phyloP scores from a whole-genome alignment of 2,888 invertebrate genomes.

The Galerucella pusilla region DNA sequence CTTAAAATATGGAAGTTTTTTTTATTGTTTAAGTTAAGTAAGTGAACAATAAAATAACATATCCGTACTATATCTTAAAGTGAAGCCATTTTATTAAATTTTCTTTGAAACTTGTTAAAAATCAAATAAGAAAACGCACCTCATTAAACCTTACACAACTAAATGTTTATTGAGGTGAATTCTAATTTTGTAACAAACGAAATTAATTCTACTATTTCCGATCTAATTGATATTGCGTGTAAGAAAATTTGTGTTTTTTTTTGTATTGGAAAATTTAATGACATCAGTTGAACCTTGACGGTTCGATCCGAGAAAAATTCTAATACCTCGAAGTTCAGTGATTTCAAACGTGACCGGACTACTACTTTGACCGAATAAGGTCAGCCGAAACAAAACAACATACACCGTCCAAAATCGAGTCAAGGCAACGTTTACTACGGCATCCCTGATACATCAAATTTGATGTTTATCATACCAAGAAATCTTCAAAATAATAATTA shows the following conservation, averaged over 20 bases:
- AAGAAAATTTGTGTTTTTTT: background rate
- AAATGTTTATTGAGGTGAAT: background rate
- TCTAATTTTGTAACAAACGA: no score
- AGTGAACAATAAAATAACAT: no score
- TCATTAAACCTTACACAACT: background rate
- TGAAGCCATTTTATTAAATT: no score
- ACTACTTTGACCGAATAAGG: constrained; percentile 21
- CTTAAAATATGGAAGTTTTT: no score
- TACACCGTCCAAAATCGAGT: constrained; percentile 23
- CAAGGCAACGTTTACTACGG: constrained; percentile 11
- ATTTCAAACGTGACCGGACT: constrained; percentile 24
- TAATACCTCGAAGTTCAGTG: constrained; percentile 27
- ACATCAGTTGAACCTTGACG: constrained; percentile 24
- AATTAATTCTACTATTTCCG: background rate
- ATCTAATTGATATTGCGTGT: constrained; percentile 3
- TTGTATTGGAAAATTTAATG: constrained; percentile 25
- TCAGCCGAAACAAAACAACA: constrained; percentile 20
- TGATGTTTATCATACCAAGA: constrained; percentile 25
- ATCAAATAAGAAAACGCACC: background rate
- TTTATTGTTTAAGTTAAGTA: no score
- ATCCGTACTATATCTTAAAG: no score
- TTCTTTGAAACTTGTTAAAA: no score
- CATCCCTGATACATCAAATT: constrained; percentile 22
- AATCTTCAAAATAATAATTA: background rate
- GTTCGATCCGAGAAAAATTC: constrained; percentile 21